Conservation (phyloP, 2,113 vertebrate species). For the Rostratula benghalensis region DNA sequence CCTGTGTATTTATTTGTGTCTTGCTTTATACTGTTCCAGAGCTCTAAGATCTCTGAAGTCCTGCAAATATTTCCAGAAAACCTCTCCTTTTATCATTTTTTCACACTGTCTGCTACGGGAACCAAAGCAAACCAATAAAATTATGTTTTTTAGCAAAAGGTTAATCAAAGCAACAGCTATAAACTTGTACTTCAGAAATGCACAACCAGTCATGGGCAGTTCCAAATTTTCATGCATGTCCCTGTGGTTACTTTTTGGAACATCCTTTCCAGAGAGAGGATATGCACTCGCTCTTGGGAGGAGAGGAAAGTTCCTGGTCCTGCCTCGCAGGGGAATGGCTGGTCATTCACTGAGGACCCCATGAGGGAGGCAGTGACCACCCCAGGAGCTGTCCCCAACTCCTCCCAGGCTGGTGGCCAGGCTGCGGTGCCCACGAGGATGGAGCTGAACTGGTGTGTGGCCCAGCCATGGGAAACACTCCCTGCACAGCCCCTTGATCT, state of each 20-base stretch:
- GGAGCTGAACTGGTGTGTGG: rapidly evolving
- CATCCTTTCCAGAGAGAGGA: neutral
- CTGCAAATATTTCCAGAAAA: neutral
- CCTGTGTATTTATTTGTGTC: neutral
- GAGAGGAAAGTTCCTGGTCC: neutral
- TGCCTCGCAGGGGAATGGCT: rapidly evolving
- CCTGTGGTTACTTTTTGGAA: neutral
- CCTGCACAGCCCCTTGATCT: neutral
- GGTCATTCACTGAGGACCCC: too few relatives aligned
- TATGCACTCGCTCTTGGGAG: neutral
- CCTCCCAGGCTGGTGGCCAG: neutral
- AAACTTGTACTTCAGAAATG: neutral
- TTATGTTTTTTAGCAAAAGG: neutral
- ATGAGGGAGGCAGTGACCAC: neutral
- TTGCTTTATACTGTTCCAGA: neutral
- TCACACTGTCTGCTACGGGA: neutral
- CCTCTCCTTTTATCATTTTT: neutral
- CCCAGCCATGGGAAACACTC: neutral
- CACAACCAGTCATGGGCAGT: too few relatives aligned
- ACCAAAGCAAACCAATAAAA: neutral
- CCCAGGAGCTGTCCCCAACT: neutral
- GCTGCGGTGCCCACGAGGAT: neutral
- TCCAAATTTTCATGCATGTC: neutral
- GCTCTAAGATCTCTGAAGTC: neutral
- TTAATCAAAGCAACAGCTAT: neutral